Conservation (phyloP, 2,797 vertebrate genomes). For the Trachops cirrhosus region DNA sequence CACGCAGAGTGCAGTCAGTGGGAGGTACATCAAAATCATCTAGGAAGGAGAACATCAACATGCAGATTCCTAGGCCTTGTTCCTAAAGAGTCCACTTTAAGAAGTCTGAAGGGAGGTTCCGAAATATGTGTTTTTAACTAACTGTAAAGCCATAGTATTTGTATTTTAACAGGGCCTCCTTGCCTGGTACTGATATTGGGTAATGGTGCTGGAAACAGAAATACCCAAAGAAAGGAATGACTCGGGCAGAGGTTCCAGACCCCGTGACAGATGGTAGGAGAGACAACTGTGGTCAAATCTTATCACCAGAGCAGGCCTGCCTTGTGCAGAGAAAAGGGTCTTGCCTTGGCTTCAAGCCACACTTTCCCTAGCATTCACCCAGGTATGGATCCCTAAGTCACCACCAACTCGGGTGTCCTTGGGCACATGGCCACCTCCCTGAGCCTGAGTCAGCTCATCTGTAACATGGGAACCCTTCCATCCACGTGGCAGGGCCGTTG, state of each 20-base stretch:
- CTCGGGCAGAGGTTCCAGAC: neutral
- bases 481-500: neutral
- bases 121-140: neutral
- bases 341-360: neutral
- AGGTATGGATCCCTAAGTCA: neutral
- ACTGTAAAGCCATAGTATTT: neutral
- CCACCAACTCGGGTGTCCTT: neutral
- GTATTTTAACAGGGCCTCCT: neutral
- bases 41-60: neutral
- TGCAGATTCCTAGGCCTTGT: neutral
- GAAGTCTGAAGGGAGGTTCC: neutral
- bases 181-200: neutral
- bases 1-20: accelerated
- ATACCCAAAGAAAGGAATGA: neutral
- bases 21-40: neutral
- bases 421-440: neutral
- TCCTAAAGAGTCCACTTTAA: neutral
- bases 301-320: neutral
- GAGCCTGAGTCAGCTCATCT: neutral
- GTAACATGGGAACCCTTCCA: neutral
- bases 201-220: neutral
- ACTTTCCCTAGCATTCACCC: neutral
- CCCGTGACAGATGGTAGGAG: accelerated
- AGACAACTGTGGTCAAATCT: too few relatives aligned
- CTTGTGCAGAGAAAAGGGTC: neutral